These are phyloP conservation scores for Diarsia dahlii DNA, from an alignment of 2,888 invertebrate genomes.

Conservation along the genomic window DNA sequence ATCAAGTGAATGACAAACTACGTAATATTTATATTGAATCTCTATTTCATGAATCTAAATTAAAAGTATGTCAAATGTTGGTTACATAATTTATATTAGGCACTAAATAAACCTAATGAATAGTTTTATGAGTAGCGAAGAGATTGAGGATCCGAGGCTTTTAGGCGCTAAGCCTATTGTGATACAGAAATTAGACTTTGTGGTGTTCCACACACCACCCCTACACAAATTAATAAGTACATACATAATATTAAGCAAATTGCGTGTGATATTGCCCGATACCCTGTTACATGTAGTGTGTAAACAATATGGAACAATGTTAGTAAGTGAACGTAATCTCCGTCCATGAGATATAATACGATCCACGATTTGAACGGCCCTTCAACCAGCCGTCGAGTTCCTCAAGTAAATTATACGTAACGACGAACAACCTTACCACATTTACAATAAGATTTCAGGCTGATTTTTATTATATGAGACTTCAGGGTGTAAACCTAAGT, in stretches of 20 bases:
- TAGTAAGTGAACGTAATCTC: conserved; percentile 75
- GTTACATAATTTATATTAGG: conserved; percentile 52
- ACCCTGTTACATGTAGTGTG: conserved; percentile 42
- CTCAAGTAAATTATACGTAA: conserved; percentile 52
- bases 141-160: conserved; percentile 52
- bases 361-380: conserved; percentile 55
- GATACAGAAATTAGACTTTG: conserved; percentile 56
- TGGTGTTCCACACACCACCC: conserved; percentile 37
- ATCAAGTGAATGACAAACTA: conserved; percentile 34
- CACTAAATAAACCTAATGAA: conserved; percentile 47
- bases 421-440: conserved; percentile 27
- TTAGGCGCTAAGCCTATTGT: conserved; percentile 61
- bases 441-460: conserved; percentile 36
- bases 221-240: conserved; percentile 58
- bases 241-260: conserved; percentile 62
- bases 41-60: conserved; percentile 24
- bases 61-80: conserved; percentile 30
- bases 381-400: conserved; percentile 54
- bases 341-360: conserved; percentile 83
- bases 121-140: conserved; percentile 33
- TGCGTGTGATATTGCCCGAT: conserved; percentile 49
- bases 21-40: conserved; percentile 44
- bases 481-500: conserved; percentile 11
- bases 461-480: conserved; percentile 23
- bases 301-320: conserved; percentile 55